Evolutionary conservation across 1,140 invertebrate genomes (phyloP), one percentile per base, ranked within the genome.

Genomic region (Aphaenogaster floridana): DNA sequence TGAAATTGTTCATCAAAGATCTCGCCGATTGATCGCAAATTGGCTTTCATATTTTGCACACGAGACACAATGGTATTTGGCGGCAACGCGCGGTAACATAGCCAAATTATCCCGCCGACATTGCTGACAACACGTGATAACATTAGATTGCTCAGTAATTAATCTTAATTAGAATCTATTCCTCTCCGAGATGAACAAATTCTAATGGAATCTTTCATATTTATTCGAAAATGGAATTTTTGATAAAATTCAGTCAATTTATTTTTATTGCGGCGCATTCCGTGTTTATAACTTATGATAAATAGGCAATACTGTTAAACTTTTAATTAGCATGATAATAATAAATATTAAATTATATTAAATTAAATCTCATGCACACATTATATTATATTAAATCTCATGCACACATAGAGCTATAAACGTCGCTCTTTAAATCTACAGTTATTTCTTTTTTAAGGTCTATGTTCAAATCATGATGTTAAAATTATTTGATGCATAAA

Each of bases 91-190:
- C 34, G 76, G 42, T 36, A 64, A 79, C 42, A 64, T 59, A 9
- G 5, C 9, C 28, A 15, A 61, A 28, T 63, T 78, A 78, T 66
- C 17, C 7, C 21, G 15, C 13, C 21, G 45, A 74, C 34, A 69
- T 17, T 36, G 17, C 2, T 17, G 39, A 50, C 57, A 76, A 45
- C 21, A 45, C 45, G 28, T 15, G 17, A 42, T 45, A 63, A 39
- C 9, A 48, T 45, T 54, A 17, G 36, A 63, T 50, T 36, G 28
- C 28, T 36, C 13, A 21, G 13, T 74, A 84, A 84, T 84, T 61
- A 42, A 45, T 17, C n/a, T 74, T 63, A 76, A 84, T 76, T 76
- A 28, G 80, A 50, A 84, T 61, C 21, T 34, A 50, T 11, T 28
- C 28, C 0, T 28, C 28, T 28, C 8, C 2, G 17, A 84, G 54